Base-by-base conservation (phyloP, 2,113 vertebrate genomes). In the Macaca fascicularis region DNA sequence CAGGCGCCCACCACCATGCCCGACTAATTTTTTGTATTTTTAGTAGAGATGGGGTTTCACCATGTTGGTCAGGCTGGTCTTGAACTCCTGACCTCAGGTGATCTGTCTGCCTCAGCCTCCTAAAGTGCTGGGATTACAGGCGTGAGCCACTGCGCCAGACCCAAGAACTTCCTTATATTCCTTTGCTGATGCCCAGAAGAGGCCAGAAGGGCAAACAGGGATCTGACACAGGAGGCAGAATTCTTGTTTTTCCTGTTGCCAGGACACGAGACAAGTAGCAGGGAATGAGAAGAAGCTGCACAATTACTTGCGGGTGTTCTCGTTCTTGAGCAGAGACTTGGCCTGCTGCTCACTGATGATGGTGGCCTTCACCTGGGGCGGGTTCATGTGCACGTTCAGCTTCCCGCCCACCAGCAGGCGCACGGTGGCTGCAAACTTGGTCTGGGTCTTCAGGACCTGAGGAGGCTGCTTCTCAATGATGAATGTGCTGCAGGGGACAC, bases 391-490 rank as follows among this genome's bases (percentile, higher is more conserved):
- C 96, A 99, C 99, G 0, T 99, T 99, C 97, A 99, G 97, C 98
- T 99, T 99, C 89, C 99, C 99, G 0, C 99, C 99, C 69, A 99
- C 99, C 96, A 99, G 98, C 88, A 99, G 99, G 95, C 99, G 99
- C 97, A 99, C 99, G 0, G 99, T 99, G 76, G 99, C 99, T 1
- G 99, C 99, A 32, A 99, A 99, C 98, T 99, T 99, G 90, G 99
- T 99, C 99, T 99, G 99, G 4, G 99, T 99, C 98, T 99, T 99
- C 94, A 99, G 98, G 95, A 99, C 99, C 98, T 99, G 99, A 0
- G 99, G 99, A 61, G 99, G 99, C 98, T 99, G 99, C 98, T 99
- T 99, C 98, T 99, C 99, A 1, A 99, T 99, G 98, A 99, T 99
- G 98, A 99, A 99, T 45, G 99, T 99, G 98, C 99, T 99, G 99